Evolutionary conservation across 2,113 vertebrate species (phyloP).

Genomic region (Paracanthobrama guichenoti): DNA sequence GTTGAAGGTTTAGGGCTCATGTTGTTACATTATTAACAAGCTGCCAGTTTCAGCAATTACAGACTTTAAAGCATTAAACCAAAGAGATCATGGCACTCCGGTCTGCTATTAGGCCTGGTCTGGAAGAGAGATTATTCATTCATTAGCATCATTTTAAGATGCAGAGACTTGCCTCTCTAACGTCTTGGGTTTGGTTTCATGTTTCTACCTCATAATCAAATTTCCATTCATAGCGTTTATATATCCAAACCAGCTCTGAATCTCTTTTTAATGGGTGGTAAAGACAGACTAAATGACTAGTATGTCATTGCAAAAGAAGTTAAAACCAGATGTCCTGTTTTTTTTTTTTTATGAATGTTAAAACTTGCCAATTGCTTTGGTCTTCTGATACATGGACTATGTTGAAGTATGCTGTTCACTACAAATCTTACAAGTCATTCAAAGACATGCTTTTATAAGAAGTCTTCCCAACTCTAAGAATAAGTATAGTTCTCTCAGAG

Average conservation of each 20-base stretch:
- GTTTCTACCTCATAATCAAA: slow-evolving; percentile 36
- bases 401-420: not conserved
- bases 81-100: slow-evolving; percentile 3
- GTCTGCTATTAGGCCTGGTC: slow-evolving; percentile 3
- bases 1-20: slow-evolving; percentile 13
- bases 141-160: slow-evolving; percentile 31
- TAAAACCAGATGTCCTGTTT: slow-evolving; percentile 28
- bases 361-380: not conserved
- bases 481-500: not conserved
- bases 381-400: not conserved
- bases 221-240: not conserved
- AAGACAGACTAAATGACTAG: not conserved
- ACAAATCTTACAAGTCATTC: not conserved
- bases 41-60: slow-evolving; percentile 34
- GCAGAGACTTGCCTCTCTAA: slow-evolving; percentile 11
- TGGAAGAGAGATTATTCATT: slow-evolving; percentile 6
- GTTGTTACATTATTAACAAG: slow-evolving; percentile 7
- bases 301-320: slow-evolving; percentile 5
- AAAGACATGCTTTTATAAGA: not conserved
- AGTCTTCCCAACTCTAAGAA: not conserved
- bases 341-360: slow-evolving; percentile 32
- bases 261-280: not conserved
- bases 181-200: not conserved
- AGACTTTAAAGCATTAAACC: slow-evolving; percentile 43
- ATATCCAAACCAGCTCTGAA: not conserved